A percentile compares a stretch with the other conserved stretches of the same genome.
Conservation (phyloP, 2,113 vertebrate species). For the Desmodus rotundus region DNA sequence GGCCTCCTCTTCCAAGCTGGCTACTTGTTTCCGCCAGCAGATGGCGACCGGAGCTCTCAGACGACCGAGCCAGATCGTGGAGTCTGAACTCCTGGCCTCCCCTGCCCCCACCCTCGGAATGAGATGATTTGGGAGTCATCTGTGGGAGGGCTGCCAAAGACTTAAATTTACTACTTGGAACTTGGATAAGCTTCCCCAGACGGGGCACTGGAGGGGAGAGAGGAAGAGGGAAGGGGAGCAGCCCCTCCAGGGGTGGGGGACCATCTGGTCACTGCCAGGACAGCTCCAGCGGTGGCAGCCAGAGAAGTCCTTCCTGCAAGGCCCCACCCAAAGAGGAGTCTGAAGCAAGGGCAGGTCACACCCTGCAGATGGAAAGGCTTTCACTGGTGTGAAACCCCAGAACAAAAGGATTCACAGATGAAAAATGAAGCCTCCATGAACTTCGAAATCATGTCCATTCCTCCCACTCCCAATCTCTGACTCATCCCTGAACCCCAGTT, state of each 20-base stretch:
- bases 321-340: background rate
- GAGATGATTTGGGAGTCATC: conserved; percentile 54
- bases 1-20: background rate
- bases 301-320: background rate
- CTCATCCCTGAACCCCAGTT: background rate
- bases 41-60: conserved; percentile 78
- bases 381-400: conserved; percentile 35
- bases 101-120: conserved; percentile 10
- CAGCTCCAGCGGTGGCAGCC: background rate
- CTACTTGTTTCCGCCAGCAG: conserved; percentile 69
- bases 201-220: background rate
- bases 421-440: background rate
- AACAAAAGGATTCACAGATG: background rate
- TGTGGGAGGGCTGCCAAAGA: conserved; percentile 53
- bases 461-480: background rate
- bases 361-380: conserved; percentile 39
- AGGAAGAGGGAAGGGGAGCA: background rate
- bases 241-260: background rate
- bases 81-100: background rate
- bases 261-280: background rate
- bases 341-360: background rate
- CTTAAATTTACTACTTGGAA: conserved; percentile 57
- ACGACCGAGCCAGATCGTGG: fast-evolving
- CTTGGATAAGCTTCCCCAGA: conserved; percentile 57
- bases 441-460: background rate